These are phyloP conservation scores for Bombus superbus DNA, from an alignment of 1,140 invertebrate genomes.

Conservation along the genomic window DNA sequence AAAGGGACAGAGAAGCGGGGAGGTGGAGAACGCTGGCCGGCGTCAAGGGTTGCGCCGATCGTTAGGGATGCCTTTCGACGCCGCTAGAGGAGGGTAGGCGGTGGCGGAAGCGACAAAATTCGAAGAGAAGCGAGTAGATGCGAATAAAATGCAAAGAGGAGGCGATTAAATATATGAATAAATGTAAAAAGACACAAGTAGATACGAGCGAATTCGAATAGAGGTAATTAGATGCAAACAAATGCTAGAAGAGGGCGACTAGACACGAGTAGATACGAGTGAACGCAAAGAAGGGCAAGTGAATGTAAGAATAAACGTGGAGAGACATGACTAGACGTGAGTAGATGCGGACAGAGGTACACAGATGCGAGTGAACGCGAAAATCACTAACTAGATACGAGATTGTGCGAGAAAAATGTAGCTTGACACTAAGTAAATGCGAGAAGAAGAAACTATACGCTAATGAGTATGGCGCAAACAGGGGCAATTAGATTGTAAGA, in stretches of 20 bases:
- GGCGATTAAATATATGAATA: neutral
- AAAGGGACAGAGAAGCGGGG: neutral
- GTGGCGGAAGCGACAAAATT: neutral
- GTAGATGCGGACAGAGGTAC: too few relatives aligned
- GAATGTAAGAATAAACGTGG: neutral
- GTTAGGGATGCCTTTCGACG: conserved; percentile 22
- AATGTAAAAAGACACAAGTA: neutral
- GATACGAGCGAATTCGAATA: neutral
- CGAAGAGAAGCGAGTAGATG: neutral
- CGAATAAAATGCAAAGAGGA: neutral
- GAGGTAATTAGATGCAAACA: neutral
- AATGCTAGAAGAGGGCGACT: neutral
- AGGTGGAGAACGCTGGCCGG: conserved; percentile 4
- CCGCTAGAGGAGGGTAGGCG: neutral
- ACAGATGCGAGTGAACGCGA: too few relatives aligned
- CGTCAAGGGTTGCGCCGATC: conserved; percentile 30
- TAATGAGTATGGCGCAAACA: neutral
- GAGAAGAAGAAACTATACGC: neutral
- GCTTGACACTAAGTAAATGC: neutral
- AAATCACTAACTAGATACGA: too few relatives aligned
- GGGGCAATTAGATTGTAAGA: neutral
- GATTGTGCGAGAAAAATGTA: too few relatives aligned
- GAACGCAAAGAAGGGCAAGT: neutral
- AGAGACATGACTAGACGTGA: too few relatives aligned
- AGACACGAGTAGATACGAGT: neutral